Evolutionary conservation across 2,888 invertebrate species (phyloP), one percentile per base, ranked within the genome.

Genomic region (Standfussiana lucernea): DNA sequence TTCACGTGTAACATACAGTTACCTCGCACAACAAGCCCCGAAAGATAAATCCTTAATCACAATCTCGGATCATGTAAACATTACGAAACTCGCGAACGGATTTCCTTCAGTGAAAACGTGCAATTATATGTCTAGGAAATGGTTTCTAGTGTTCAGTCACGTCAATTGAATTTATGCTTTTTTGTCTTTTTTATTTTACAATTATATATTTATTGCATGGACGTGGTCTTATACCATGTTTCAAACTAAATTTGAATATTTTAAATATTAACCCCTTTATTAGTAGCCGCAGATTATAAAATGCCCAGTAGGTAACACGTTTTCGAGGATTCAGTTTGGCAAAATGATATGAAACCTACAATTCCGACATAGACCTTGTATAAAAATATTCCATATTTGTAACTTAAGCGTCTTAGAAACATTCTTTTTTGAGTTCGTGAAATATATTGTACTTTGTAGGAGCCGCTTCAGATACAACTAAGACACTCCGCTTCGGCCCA

Each of bases 1-100:
- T 42, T 42, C 18, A 35, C 21, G 42, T 45, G n/a, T 28, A 45
- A 24, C 37, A 76, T 56, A 62, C 18, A 61, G 69, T 77, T 50
- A 37, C 62, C 50, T 24, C 32, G 28, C 15, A 56, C 15, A 59
- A 74, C 24, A 18, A 61, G 50, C 13, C 15, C 15, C 28, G 18
- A 56, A 18, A 61, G 13, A 61, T 77, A 50, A 50, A 70, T 32
- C 28, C 24, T 28, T 42, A 37, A 21, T 50, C 28, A 69, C 47
- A 47, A 77, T 61, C 69, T 50, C n/a, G 40, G 8, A 40, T 40
- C 40, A 61, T 50, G 24, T 62, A 50, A 78, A 78, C 28, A 32
- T 62, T 18, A 28, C 35, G 15, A 50, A 37, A 50, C 10, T 18
- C 15, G 8, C 11, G 6, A 42, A 35, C 28, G 2, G 8, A 21